A percentile compares a stretch with the other conserved stretches of the same genome.
These are phyloP conservation scores for Oryctes rhinoceros DNA, from an alignment of 1,140 invertebrate species.

Conservation along the genomic window DNA sequence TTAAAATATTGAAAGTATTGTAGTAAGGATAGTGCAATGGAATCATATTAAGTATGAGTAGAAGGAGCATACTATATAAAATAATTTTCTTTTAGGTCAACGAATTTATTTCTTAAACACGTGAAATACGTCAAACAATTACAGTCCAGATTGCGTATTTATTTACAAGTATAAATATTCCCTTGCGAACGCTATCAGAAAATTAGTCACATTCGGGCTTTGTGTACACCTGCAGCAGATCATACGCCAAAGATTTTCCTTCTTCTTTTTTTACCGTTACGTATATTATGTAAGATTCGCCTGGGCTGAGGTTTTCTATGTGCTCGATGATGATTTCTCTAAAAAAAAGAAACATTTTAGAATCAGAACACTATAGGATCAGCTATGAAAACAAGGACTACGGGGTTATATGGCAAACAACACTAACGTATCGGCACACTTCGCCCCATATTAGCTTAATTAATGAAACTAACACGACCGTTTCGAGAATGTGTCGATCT, in stretches of 20 bases:
- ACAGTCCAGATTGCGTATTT: background rate
- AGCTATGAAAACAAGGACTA: no score
- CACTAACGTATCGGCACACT: no score
- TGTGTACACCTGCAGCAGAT: slow-evolving; percentile 61
- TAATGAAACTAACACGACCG: no score
- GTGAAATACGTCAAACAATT: background rate
- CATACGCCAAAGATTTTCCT: slow-evolving; percentile 62
- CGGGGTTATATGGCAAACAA: no score
- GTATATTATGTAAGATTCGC: slow-evolving; percentile 61
- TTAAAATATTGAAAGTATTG: no score
- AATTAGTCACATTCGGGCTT: slow-evolving; percentile 52
- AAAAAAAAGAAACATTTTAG: slow-evolving; percentile 46
- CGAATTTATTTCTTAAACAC: background rate
- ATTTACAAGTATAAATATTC: slow-evolving; percentile 30
- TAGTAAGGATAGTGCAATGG: no score
- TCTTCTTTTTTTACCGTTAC: slow-evolving; percentile 61
- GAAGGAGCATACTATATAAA: background rate
- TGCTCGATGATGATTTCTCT: slow-evolving; percentile 60
- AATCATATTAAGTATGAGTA: no score
- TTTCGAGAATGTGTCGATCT: no score
- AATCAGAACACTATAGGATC: no score
- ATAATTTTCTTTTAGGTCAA: slow-evolving; percentile 8
- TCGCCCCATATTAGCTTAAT: no score
- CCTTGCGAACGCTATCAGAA: background rate
- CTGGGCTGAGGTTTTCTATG: slow-evolving; percentile 59